These are phyloP conservation scores for Watsonalla cultraria DNA, from an alignment of 2,888 invertebrate genomes.

Conservation along the genomic window DNA sequence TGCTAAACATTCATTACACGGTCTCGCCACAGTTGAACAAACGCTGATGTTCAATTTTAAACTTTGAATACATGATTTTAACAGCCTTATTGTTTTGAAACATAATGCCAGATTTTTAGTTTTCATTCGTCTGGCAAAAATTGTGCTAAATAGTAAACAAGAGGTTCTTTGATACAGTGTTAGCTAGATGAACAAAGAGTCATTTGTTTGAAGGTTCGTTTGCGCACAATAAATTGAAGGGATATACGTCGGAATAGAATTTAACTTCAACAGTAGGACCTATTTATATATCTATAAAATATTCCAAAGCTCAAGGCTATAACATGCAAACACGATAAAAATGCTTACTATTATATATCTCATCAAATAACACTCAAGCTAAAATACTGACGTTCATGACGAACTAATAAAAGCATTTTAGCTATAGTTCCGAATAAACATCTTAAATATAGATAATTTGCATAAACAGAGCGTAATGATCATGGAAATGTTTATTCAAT, in stretches of 20 bases:
- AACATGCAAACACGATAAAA: no score
- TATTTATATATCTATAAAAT: no score
- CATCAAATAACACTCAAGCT: no score
- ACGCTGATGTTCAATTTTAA: conserved; percentile 30
- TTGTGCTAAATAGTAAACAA: conserved; percentile 36
- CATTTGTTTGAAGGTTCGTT: conserved; percentile 15
- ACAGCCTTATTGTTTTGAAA: conserved; percentile 10
- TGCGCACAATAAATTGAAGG: background rate
- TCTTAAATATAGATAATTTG: no score
- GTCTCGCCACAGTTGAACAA: conserved; percentile 26
- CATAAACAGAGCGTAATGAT: no score
- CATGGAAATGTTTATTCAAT: no score
- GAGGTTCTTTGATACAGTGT: conserved; percentile 16
- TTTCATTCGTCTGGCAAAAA: conserved; percentile 22
- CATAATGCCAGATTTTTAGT: conserved; percentile 11
- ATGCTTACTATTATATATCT: no score
- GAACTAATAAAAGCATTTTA: no score
- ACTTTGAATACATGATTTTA: background rate
- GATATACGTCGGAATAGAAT: background rate
- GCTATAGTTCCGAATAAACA: no score
- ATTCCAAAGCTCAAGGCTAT: no score
- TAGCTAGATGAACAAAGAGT: conserved; percentile 24
- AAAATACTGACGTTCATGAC: no score
- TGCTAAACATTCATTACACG: conserved; percentile 45
- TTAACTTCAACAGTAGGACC: background rate